Evolutionary conservation across 2,888 invertebrate species (phyloP), one percentile per base, ranked within the genome.

Genomic region (Thalpophila matura): DNA sequence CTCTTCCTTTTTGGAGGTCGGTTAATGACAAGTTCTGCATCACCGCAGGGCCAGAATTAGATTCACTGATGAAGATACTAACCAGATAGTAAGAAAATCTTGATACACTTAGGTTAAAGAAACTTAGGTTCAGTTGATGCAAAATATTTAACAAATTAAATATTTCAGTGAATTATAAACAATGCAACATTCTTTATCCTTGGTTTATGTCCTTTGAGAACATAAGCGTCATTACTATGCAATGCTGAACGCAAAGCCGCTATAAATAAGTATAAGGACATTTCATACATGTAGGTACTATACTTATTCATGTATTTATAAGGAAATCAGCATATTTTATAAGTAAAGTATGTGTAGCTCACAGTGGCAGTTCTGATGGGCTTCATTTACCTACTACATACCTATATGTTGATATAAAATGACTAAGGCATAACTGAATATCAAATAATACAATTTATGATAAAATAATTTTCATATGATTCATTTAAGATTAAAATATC

Each of bases 241-340:
- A 58, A 27, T 40, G 35, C 29, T 40, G 31, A 45, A 33, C 26
- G 40, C 47, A 14, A 56, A 73, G n/a, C 5, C 4, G 37, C 46
- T 53, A 68, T 68, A 53, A 58, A 69, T 74, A 74, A 53, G 29
- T 22, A 35, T 58, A 53, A 58, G 59, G 68, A 68, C 68, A 68
- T 58, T 47, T 68, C 43, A 53, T 58, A 51, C 51, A 47, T 26
- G 24, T 37, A 37, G 37, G 27, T 33, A 47, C 35, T 22, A 26
- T 24, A 18, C 18, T 47, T 50, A 29, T 50, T 40, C 45, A 29
- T 35, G n/a, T 27, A 31, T 14, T 16, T 33, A 47, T 66, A 73
- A 66, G 50, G 57, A 57, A 56, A 51, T 37, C 45, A 46, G 22
- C 14, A 35, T n/a, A n/a, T n/a, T 51, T 46, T 35, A 47, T 35